Base-by-base conservation (phyloP, 2,797 vertebrate species). In the Helostoma temminkii region DNA sequence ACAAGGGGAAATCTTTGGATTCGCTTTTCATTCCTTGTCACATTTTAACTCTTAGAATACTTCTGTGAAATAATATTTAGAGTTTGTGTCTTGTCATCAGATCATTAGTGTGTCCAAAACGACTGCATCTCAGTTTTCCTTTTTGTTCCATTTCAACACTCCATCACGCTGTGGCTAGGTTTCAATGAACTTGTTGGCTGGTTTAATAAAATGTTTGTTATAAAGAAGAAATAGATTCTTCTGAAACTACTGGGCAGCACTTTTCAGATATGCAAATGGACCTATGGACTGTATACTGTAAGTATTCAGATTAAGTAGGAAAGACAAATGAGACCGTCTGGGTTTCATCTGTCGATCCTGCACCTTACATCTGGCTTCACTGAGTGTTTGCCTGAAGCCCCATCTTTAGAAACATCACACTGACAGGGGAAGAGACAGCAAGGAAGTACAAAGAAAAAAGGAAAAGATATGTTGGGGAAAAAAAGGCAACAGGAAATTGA, bases 291-390 rank as follows among this genome's bases (percentile, higher is more conserved):
- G 54, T 70, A 50, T 52, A 41, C 24, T 48, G 43, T 2, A 46
- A 25, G 15, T 61, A 43, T 47, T 74, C n/a, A 66, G 53, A 70
- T 62, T 58, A 6, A 52, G 21, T 5, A 65, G 26, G n/a, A 69
- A 43, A 41, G 32, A 15, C 59, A 49, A 25, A 75, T 9, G 30
- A 78, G 45, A 69, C 42, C 5, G 47, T 52, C 56, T 71, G 69
- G 66, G 45, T 19, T 59, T 76, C 3, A 57, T 53, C 32, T 16
- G 43, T 46, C 11, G 56, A 73, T 74, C 34, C 45, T 57, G 55
- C 79, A 73, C 58, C 42, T 82, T 81, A 67, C 88, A 88, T 88
- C 78, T 83, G 74, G 76, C 79, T 85, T 82, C 77, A 84, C 63
- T 84, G 77, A 80, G 50, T 53, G 56, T 55, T n/a, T 62, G 81